phyloP scores from a whole-genome alignment of 2,888 invertebrate species.

The Sinopyrophorus schimmeli region DNA sequence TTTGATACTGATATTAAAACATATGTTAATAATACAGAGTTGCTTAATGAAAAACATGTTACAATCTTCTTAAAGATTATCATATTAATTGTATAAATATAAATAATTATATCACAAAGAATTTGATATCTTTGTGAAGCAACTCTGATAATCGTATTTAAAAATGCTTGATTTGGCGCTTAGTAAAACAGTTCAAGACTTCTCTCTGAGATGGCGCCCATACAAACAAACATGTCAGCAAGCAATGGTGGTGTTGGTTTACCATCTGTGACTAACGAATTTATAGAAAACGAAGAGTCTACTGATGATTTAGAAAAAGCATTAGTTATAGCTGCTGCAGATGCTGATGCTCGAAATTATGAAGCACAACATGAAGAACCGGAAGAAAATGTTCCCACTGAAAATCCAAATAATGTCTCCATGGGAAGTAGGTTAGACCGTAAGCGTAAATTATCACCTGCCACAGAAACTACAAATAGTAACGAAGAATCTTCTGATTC shows the following conservation, averaged over 20 bases:
- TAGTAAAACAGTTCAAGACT: too few relatives aligned
- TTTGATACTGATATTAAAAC: too few relatives aligned
- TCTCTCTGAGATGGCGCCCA: too few relatives aligned
- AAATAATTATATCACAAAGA: too few relatives aligned
- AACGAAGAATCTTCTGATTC: conserved; percentile 26
- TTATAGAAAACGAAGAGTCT: conserved; percentile 36
- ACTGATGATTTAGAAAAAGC: conserved; percentile 51
- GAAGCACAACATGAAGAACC: conserved; percentile 34
- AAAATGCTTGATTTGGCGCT: too few relatives aligned
- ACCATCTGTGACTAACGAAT: conserved; percentile 10
- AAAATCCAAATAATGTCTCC: conserved; percentile 16
- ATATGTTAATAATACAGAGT: too few relatives aligned
- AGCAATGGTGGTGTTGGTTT: conserved; percentile 3
- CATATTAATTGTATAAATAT: too few relatives aligned
- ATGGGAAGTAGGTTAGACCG: conserved; percentile 7
- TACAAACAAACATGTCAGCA: conserved; percentile 13
- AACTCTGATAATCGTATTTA: too few relatives aligned
- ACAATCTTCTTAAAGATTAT: too few relatives aligned
- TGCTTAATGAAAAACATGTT: too few relatives aligned
- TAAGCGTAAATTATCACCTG: conserved; percentile 2
- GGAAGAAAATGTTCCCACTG: conserved; percentile 5
- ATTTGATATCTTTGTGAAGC: too few relatives aligned
- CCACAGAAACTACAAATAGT: conserved; percentile 21
- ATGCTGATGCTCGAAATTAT: conserved; percentile 49
- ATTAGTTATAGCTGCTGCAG: conserved; percentile 50